phyloP scores from a whole-genome alignment of 2,888 invertebrate genomes.

The Drosophila subsilvestris region DNA sequence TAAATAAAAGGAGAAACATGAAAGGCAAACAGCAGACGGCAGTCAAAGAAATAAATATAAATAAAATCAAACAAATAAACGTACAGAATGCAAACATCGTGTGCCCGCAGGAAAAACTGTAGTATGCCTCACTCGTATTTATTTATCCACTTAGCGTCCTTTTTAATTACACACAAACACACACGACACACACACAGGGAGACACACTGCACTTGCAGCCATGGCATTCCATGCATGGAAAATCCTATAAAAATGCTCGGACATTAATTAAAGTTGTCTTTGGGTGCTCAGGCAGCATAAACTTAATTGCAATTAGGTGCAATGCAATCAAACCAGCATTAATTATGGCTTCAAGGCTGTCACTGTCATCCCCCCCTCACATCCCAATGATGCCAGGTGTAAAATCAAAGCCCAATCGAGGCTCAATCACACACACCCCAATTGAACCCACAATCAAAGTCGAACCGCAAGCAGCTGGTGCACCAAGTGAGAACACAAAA shows the following conservation, averaged over 20 bases:
- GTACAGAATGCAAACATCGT: constrained; percentile 41
- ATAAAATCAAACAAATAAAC: constrained; percentile 40
- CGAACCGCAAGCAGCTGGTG: constrained; percentile 67
- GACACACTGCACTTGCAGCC: constrained; percentile 1
- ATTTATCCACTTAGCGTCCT: constrained; percentile 60
- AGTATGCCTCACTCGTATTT: constrained; percentile 48
- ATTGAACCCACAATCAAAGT: constrained; percentile 40
- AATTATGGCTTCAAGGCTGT: constrained; percentile 44
- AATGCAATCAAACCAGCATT: constrained; percentile 41
- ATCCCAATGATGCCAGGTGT: constrained; percentile 3
- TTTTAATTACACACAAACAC: constrained; percentile 53
- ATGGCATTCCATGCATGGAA: no score
- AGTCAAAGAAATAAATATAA: constrained; percentile 41
- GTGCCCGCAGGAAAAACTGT: constrained; percentile 28
- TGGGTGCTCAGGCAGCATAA: constrained; percentile 8
- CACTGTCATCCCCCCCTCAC: constrained; percentile 19
- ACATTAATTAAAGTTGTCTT: constrained; percentile 48
- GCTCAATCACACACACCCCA: constrained; percentile 17
- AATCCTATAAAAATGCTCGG: constrained; percentile 46
- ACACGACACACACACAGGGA: not conserved
- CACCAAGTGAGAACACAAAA: constrained; percentile 13
- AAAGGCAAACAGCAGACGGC: constrained; percentile 26
- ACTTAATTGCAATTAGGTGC: constrained; percentile 72
- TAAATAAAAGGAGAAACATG: constrained; percentile 15
- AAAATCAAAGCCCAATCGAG: not conserved